Percentiles rank a stretch among this genome's conserved stretches.
Evolutionary conservation across 2,797 vertebrate species (phyloP).

Genomic region (Myotis vivesi): DNA sequence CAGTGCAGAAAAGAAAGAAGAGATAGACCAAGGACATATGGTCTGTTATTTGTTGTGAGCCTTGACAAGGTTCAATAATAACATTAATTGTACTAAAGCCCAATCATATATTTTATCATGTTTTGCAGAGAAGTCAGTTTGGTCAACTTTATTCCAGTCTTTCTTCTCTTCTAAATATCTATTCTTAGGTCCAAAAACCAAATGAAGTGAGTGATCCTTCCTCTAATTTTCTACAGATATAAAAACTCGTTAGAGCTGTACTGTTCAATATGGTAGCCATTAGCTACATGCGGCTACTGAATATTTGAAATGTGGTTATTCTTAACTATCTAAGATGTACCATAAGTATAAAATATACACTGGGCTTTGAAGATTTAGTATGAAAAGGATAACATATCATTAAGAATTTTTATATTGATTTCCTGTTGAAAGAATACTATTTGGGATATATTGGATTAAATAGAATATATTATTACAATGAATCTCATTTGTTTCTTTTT

Average conservation of each 20-base stretch:
- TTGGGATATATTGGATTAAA: slow-evolving; percentile 28
- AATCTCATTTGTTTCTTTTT: background rate
- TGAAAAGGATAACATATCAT: background rate
- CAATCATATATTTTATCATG: slow-evolving; percentile 34
- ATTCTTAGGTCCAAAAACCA: slow-evolving; percentile 38
- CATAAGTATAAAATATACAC: slow-evolving; percentile 8
- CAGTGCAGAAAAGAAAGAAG: slow-evolving; percentile 21
- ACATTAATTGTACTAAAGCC: background rate
- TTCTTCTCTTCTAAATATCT: slow-evolving; percentile 3
- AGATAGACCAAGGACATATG: background rate
- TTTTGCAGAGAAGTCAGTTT: slow-evolving; percentile 38
- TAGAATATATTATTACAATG: slow-evolving; percentile 26
- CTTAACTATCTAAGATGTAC: background rate
- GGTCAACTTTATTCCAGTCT: slow-evolving; percentile 4
- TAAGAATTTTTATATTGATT: slow-evolving; percentile 31
- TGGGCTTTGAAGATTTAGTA: slow-evolving; percentile 20
- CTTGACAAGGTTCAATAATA: background rate
- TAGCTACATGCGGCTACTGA: background rate
- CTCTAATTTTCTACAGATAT: slow-evolving; percentile 9
- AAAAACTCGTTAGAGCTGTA: background rate
- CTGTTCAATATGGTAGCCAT: slow-evolving; percentile 6
- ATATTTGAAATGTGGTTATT: slow-evolving; percentile 18
- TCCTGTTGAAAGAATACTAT: slow-evolving; percentile 17
- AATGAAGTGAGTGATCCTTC: slow-evolving; percentile 11
- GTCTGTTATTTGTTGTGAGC: background rate